Base-by-base conservation (phyloP, 1,140 invertebrate genomes). In the Chelonus insularis region DNA sequence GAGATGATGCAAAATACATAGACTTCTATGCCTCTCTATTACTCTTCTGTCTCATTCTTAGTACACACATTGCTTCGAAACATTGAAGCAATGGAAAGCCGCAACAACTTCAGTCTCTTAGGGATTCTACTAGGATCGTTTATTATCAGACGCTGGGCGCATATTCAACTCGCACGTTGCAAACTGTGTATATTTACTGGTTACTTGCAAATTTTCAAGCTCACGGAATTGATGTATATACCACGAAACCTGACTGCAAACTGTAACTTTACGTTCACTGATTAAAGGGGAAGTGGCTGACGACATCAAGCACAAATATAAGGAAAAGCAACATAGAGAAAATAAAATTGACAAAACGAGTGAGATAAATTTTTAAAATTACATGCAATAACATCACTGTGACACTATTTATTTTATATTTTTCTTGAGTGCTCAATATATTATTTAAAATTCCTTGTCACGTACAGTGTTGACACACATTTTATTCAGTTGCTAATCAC, bases 91-190 rank as follows among this genome's bases (percentile, higher is more conserved):
- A 62, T 32, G 60, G 60, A 23, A 32, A 56, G 29, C 50, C 52
- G 45, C 43, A 41, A 51, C 41, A 57, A 62, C 52, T 57, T 62
- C 47, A 62, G 60, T 57, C 60, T 57, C 60, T 62, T 57, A 50
- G 60, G 60, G 25, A 56, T 20, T 25, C 23, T 18, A 23, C 54
- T 57, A 39, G 20, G 54, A 62, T 62, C 60, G 54, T 62, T 62
- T 62, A 62, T 62, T 62, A 57, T 56, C 36, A 55, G 50, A 43
- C 36, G 20, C 25, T 23, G 14, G 41, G 39, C n/a, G n/a, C 8
- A n/a, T 41, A n/a, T 39, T 47, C 55, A 45, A 12, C 34, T 41
- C 55, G 18, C 18, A 16, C 43, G 25, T 34, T 52, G 23, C 52
- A 12, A 4, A 39, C 18, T 51, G 21, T 37, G 16, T 39, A 36